Percentiles rank a stretch among this genome's conserved stretches.
These are phyloP conservation scores for Hemicentrotus pulcherrimus DNA, from an alignment of 35 echinoderm and acorn worm species.

Conservation along the genomic window DNA sequence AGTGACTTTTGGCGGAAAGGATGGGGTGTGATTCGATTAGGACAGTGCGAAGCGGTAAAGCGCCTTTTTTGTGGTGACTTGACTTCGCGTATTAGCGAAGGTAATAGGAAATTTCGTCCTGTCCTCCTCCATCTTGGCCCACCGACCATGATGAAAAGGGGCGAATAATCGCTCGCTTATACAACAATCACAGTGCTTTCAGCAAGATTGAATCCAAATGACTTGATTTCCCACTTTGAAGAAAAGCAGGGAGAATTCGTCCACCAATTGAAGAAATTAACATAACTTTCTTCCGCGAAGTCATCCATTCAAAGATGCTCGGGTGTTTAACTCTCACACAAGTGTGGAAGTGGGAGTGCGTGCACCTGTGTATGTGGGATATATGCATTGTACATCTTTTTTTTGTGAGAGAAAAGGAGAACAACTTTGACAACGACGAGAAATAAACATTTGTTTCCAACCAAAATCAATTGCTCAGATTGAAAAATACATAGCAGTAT, in stretches of 20 bases:
- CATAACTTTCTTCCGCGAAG: not conserved
- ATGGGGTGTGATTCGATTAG: constrained; percentile 10
- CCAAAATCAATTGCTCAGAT: too few relatives aligned
- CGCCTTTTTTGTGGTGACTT: constrained; percentile 2
- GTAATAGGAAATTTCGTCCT: not conserved
- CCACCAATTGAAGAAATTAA: not conserved
- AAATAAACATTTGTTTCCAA: not conserved
- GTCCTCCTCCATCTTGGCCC: not conserved
- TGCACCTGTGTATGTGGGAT: not conserved
- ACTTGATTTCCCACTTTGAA: constrained; percentile 2
- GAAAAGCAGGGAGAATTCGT: not conserved
- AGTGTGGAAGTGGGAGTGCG: not conserved
- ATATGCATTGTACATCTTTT: not conserved
- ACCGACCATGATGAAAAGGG: not conserved
- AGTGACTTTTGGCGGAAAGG: constrained; percentile 16
- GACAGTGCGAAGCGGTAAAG: not conserved
- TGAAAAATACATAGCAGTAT: too few relatives aligned
- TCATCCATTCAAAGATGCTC: not conserved
- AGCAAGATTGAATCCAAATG: not conserved
- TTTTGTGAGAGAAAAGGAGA: not conserved
- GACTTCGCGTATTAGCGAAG: constrained; percentile 8
- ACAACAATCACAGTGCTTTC: constrained; percentile 17
- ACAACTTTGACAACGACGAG: not conserved
- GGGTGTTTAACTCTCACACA: not conserved
- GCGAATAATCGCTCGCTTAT: constrained; percentile 1